A percentile compares a stretch with the other conserved stretches of the same genome.
These are phyloP conservation scores for Bembecia ichneumoniformis DNA, from an alignment of 2,888 invertebrate species.

Conservation along the genomic window DNA sequence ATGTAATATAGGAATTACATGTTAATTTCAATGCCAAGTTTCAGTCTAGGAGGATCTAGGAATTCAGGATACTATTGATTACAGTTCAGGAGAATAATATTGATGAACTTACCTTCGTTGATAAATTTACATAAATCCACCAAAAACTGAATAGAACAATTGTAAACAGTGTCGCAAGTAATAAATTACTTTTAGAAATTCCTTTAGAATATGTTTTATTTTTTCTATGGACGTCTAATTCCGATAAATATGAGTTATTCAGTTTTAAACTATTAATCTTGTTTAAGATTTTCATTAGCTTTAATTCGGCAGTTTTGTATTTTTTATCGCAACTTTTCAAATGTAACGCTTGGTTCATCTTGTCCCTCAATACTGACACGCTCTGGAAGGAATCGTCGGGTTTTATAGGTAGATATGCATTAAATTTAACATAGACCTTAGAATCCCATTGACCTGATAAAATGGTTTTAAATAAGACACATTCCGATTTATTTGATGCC, in stretches of 20 bases:
- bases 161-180: slow-evolving; percentile 10
- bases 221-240: slow-evolving; percentile 22
- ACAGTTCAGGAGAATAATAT: no score
- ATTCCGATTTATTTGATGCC: no score
- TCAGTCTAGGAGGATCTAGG: no score
- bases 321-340: slow-evolving; percentile 44
- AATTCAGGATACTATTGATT: no score
- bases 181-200: slow-evolving; percentile 5
- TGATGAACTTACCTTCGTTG: slow-evolving; percentile 15
- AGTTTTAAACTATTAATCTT: slow-evolving; percentile 47
- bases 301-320: slow-evolving; percentile 45
- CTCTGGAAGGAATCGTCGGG: slow-evolving; percentile 21
- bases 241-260: slow-evolving; percentile 29
- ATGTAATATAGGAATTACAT: no score
- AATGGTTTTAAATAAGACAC: background rate
- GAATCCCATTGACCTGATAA: background rate
- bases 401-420: slow-evolving; percentile 29
- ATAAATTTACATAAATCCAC: slow-evolving; percentile 27
- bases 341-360: slow-evolving; percentile 30
- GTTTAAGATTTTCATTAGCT: slow-evolving; percentile 42
- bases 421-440: background rate
- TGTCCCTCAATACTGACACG: slow-evolving; percentile 5
- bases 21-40: no score
- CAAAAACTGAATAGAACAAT: slow-evolving; percentile 15
- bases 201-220: slow-evolving; percentile 3